Evolutionary conservation across 2,888 invertebrate genomes (phyloP), one percentile per base, ranked within the genome.

Genomic region (Drosophila paracracens): DNA sequence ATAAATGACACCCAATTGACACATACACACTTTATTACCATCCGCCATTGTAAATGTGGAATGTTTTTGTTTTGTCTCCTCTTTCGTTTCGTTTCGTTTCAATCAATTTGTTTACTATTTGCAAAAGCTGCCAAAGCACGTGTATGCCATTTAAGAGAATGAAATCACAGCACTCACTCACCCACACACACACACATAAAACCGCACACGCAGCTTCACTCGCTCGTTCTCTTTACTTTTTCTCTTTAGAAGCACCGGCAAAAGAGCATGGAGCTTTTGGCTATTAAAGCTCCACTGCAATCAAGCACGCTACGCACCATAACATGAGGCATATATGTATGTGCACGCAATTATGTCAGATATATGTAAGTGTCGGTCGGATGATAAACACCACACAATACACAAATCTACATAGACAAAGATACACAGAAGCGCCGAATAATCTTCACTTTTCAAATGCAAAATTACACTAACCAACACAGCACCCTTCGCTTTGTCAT

Each of bases 51-150:
- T 73, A 64, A 62, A 53, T 68, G 59, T 71, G 58, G 76, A 71
- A 71, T 80, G 81, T 63, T 78, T 81, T 72, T 80, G 69, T 83
- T 76, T 81, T 74, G 52, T 79, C 40, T 48, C 50, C 61, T 66
- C 53, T 58, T 70, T 70, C 62, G 35, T 81, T 40, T 53, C 7
- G 13, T 53, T 53, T 35, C 33, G 18, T 25, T 57, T 31, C 86
- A 80, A 87, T 89, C 74, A 81, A 76, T 71, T 89, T 89, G 88
- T 83, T 85, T 89, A 89, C 89, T 61, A 81, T 83, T 79, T 67
- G 63, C 40, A 74, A 81, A 76, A 76, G 81, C 81, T 81, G 61
- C 40, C 53, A 27, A 66, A 87, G 83, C 86, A 88, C 86, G 88
- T 88, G 88, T 81, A 66, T 67, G 73, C 61, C 70, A 51, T 62